A percentile compares a stretch with the other conserved stretches of the same genome.
Evolutionary conservation across 1,140 invertebrate species (phyloP).

Genomic region (Drosophila littoralis): DNA sequence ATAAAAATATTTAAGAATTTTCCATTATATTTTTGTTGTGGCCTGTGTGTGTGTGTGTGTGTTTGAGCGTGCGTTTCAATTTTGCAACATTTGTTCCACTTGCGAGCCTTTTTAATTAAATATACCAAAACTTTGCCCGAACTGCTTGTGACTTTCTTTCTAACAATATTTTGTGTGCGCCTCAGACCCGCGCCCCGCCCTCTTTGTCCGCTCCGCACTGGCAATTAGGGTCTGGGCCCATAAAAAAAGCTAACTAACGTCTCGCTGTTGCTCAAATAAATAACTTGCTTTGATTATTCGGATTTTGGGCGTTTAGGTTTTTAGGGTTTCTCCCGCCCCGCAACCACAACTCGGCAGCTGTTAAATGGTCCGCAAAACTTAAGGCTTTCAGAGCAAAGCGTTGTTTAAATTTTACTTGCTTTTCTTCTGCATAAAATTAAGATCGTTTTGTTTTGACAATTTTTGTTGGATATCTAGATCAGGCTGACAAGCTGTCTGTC

Average conservation of each 20-base stretch:
- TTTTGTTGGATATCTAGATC: too few species aligned
- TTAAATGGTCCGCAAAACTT: slow-evolving; percentile 57
- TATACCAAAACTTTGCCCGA: slow-evolving; percentile 29
- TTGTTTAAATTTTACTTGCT: too few species aligned
- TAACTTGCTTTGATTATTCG: slow-evolving; percentile 62
- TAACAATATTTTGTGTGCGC: slow-evolving; percentile 22
- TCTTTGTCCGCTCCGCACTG: neutral
- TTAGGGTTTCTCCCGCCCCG: neutral
- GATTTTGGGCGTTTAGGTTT: neutral
- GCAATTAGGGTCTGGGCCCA: slow-evolving; percentile 24
- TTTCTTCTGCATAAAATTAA: too few species aligned
- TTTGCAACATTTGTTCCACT: slow-evolving; percentile 31
- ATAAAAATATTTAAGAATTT: slow-evolving; percentile 68
- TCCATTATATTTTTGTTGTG: slow-evolving; percentile 2
- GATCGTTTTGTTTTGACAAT: too few species aligned
- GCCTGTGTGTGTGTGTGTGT: neutral
- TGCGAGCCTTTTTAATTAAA: slow-evolving; percentile 64
- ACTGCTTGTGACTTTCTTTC: slow-evolving; percentile 55
- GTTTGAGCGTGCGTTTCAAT: slow-evolving; percentile 4
- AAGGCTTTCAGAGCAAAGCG: slow-evolving; percentile 1
- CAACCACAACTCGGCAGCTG: slow-evolving; percentile 40
- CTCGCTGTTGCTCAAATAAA: slow-evolving; percentile 43
- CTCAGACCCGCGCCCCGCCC: too few species aligned
- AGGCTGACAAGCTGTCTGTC: too few species aligned
- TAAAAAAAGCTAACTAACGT: slow-evolving; percentile 53